phyloP scores from a whole-genome alignment of 92 coral and sea anemone genomes.

The Actinostola sp. region DNA sequence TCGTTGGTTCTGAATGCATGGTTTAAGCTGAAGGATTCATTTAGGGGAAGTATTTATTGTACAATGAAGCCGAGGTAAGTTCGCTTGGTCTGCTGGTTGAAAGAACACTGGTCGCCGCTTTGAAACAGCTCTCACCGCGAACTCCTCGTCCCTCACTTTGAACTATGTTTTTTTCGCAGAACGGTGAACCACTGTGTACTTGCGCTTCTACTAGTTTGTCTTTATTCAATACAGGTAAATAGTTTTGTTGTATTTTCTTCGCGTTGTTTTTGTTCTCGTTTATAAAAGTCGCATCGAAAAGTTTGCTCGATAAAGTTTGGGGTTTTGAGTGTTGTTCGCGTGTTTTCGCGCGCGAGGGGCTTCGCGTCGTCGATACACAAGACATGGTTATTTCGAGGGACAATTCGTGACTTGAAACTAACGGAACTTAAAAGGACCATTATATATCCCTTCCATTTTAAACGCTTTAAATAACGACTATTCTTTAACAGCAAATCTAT shows the following conservation, averaged over 20 bases:
- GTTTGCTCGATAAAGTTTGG: neutral
- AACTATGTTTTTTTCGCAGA: constrained; percentile 52
- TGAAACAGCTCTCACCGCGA: neutral
- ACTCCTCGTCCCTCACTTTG: constrained; percentile 10
- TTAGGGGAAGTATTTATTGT: constrained; percentile 38
- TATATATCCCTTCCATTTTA: no score
- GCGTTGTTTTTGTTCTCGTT: neutral
- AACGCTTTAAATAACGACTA: no score
- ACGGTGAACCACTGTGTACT: constrained; percentile 69
- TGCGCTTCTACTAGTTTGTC: constrained; percentile 44
- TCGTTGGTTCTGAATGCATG: constrained; percentile 15
- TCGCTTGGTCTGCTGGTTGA: neutral
- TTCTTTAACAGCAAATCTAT: no score
- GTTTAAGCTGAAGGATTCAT: neutral
- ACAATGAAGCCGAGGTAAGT: constrained; percentile 81
- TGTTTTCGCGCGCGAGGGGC: neutral
- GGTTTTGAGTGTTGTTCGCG: no score
- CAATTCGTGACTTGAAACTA: no score
- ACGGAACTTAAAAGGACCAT: no score
- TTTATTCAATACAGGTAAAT: constrained; percentile 66
- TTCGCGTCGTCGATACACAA: no score
- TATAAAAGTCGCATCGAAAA: neutral
- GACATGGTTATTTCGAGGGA: no score
- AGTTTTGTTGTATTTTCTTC: neutral
- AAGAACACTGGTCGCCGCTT: no score